A percentile compares a stretch with the other conserved stretches of the same genome.
Conservation (phyloP, 2,888 invertebrate genomes). For the Lathronympha strigana region DNA sequence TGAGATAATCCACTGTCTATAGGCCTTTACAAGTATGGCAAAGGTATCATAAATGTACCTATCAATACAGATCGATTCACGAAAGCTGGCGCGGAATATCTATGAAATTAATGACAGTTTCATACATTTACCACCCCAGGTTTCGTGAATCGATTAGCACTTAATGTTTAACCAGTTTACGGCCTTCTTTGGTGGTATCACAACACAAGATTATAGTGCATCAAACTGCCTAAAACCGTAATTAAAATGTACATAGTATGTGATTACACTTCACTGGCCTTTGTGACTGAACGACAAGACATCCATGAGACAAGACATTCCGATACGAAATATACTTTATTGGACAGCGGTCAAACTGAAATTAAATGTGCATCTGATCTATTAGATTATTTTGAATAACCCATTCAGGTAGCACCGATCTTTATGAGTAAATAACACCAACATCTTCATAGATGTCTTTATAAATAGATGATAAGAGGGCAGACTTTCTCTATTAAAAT, state of each 20-base stretch:
- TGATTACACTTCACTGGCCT: slow-evolving; percentile 8
- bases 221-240: slow-evolving; percentile 13
- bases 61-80: too few species aligned
- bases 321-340: background rate
- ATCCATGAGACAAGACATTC: slow-evolving; percentile 7
- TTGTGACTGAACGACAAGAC: slow-evolving; percentile 28
- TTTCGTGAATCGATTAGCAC: too few species aligned
- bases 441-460: slow-evolving; percentile 14
- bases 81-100: too few species aligned
- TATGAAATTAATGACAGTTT: too few species aligned
- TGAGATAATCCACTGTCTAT: too few species aligned
- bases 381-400: slow-evolving; percentile 15
- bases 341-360: background rate
- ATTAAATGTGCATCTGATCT: background rate
- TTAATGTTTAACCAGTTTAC: background rate
- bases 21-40: too few species aligned
- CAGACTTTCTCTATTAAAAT: background rate
- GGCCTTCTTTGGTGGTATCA: background rate
- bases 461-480: slow-evolving; percentile 28
- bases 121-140: too few species aligned
- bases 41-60: too few species aligned
- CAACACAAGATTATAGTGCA: background rate
- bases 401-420: slow-evolving; percentile 32
- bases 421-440: slow-evolving; percentile 20
- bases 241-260: slow-evolving; percentile 6